Evolutionary conservation across 2,113 vertebrate genomes (phyloP), one percentile per base, ranked within the genome.

Genomic region (Salvelinus namaycush): DNA sequence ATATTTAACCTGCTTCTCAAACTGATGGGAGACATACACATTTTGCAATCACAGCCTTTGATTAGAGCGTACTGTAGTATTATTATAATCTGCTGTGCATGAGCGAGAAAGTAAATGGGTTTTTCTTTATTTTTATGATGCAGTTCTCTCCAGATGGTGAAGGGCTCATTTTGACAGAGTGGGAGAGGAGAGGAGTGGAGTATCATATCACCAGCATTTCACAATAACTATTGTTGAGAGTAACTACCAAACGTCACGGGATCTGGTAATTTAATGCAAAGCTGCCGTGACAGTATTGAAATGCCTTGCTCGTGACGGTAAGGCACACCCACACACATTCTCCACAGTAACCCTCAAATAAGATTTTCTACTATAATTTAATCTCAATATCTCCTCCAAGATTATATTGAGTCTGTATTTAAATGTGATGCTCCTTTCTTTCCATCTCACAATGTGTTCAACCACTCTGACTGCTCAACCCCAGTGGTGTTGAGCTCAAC

Each of bases 41-140:
- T 83, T 68, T 67, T 34, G 49, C 75, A 79, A 78, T 77, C 82
- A 72, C 57, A 26, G 51, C 62, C 70, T 74, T 68, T 80, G 39
- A 77, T 70, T 83, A 75, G n/a, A 75, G 39, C 2, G 39, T 44
- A 44, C 68, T 72, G 57, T 73, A 49, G 20, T n/a, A 34, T 49
- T 72, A 57, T 62, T 72, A 71, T 71, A 49, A 66, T 68, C 48
- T 9, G 26, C 60, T 49, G 68, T 22, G 68, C 81, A 68, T 83
- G 77, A 74, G n/a, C n/a, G n/a, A 48, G 44, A 74, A 73, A 54
- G 49, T 67, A 72, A 74, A 79, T 67, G 29, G 27, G 49, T 68
- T 57, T 68, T 39, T 65, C 49, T 76, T 68, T 39, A 29, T 71
- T 34, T 34, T 31, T 34, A 65, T 80, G 59, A 73, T 76, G 70